These are phyloP conservation scores for Sympetrum striolatum DNA, from an alignment of 2,888 invertebrate genomes.

Conservation along the genomic window DNA sequence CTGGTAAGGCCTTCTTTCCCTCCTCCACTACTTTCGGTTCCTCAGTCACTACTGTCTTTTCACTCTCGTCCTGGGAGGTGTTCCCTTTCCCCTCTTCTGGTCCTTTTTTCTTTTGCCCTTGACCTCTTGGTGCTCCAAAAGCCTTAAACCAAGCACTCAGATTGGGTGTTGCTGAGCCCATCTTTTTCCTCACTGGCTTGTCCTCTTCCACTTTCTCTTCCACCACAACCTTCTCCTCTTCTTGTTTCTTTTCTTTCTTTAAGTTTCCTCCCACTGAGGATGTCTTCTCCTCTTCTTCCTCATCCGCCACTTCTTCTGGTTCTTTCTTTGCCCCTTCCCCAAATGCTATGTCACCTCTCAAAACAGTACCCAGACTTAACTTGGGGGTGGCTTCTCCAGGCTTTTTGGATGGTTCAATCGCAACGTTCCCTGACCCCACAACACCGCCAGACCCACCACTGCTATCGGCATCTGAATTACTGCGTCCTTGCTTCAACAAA, in stretches of 20 bases:
- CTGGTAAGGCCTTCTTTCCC: slow-evolving; percentile 55
- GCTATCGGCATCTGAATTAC: slow-evolving; percentile 64
- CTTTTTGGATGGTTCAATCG: slow-evolving; percentile 50
- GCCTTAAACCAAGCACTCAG: slow-evolving; percentile 92
- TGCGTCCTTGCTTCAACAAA: slow-evolving; percentile 66
- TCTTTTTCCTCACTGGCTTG: slow-evolving; percentile 53
- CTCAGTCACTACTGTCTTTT: slow-evolving; percentile 52
- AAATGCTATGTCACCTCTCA: slow-evolving; percentile 73
- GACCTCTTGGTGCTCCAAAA: slow-evolving; percentile 83
- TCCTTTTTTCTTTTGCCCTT: slow-evolving; percentile 62
- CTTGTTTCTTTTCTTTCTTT: neutral
- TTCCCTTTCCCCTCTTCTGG: slow-evolving; percentile 59
- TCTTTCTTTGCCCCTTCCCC: slow-evolving; percentile 58
- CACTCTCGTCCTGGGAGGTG: slow-evolving; percentile 59
- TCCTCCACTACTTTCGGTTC: slow-evolving; percentile 59
- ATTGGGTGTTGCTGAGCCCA: slow-evolving; percentile 73
- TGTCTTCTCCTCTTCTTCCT: slow-evolving; percentile 53
- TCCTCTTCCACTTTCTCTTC: slow-evolving; percentile 48
- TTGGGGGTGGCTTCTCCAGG: slow-evolving; percentile 73
- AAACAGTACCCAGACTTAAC: slow-evolving; percentile 82
- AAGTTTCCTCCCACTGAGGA: slow-evolving; percentile 47
- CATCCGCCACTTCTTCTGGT: slow-evolving; percentile 58
- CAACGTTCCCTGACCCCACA: slow-evolving; percentile 57
- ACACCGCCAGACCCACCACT: slow-evolving; percentile 66
- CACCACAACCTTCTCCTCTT: slow-evolving; percentile 53